These are phyloP conservation scores for Argyresthia albistria DNA, from an alignment of 2,888 invertebrate genomes.

Conservation along the genomic window DNA sequence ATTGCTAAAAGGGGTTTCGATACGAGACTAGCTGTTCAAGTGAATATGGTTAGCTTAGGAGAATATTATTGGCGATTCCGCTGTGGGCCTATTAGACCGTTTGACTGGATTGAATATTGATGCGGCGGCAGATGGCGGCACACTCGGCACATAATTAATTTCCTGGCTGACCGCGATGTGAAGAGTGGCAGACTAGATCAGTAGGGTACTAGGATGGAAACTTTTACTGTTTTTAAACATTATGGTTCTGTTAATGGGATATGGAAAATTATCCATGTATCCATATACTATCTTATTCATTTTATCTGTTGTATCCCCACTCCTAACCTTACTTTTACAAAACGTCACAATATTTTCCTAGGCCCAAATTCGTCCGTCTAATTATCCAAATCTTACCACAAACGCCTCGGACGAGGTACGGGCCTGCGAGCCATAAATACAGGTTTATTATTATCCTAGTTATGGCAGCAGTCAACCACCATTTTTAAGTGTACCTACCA, in stretches of 20 bases:
- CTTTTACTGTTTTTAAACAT: too few species aligned
- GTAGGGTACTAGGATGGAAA: slow-evolving; percentile 23
- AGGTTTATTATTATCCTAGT: too few species aligned
- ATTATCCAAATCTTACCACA: too few species aligned
- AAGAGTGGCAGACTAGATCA: slow-evolving; percentile 8
- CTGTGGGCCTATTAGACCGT: slow-evolving; percentile 29
- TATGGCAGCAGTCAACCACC: too few species aligned
- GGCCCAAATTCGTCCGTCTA: too few species aligned
- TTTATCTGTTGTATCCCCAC: too few species aligned
- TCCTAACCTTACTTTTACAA: too few species aligned
- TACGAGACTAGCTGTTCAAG: not conserved
- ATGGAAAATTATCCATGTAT: not conserved
- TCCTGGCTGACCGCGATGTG: slow-evolving; percentile 33
- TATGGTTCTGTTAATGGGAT: slow-evolving; percentile 15
- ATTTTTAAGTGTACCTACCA: too few species aligned
- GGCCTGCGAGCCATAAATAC: too few species aligned
- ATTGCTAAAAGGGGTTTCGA: not conserved
- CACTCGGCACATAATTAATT: slow-evolving; percentile 64
- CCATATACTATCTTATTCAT: too few species aligned
- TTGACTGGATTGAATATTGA: slow-evolving; percentile 62
- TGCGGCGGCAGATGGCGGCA: slow-evolving; percentile 53
- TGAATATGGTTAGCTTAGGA: slow-evolving; percentile 5
- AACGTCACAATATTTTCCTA: too few species aligned
- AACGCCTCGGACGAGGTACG: too few species aligned
- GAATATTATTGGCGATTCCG: slow-evolving; percentile 2